Evolutionary conservation across 1,140 invertebrate genomes (phyloP), one percentile per base, ranked within the genome.

Genomic region (Dendrolimus kikuchii): DNA sequence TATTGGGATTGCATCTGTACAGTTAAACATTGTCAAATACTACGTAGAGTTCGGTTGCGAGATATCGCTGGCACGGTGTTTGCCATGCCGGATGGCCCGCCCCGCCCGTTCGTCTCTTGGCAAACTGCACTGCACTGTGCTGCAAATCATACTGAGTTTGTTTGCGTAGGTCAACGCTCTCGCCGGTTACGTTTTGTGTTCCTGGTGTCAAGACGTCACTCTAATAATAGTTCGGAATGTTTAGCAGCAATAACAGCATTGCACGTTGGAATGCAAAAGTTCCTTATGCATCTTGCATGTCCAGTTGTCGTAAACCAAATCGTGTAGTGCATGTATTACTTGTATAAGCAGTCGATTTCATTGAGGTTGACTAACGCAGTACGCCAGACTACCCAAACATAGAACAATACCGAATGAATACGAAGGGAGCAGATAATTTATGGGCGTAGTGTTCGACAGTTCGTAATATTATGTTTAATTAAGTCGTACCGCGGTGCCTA

Each of bases 171-270:
- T 86, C 81, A 83, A 78, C 66, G 83, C 72, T 71, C 80, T 74
- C 71, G 62, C 56, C 63, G 64, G 67, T 66, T 70, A 80, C 75
- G 75, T 83, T 83, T 78, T 81, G 77, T 83, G 78, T 83, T 83
- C 79, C 83, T 84, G 74, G 75, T 86, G 79, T 82, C 79, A 84
- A 75, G 70, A 75, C 74, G 72, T 80, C 75, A 74, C 70, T 81
- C 80, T 86, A 86, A 80, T 86, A 86, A 84, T 86, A 86, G 80
- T 82, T 82, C 78, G 79, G 69, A 86, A 86, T 81, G 74, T 51
- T 71, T 75, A 80, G 69, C 71, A 79, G 75, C 72, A 70, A 80
- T 64, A 66, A 55, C 63, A n/a, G n/a, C n/a, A n/a, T n/a, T 60
- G 67, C 77, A 74, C 66, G 61, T 63, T 62, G 77, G 75, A 64